These are phyloP conservation scores for Cossypha heuglini DNA, from an alignment of 2,797 vertebrate genomes.

Conservation along the genomic window DNA sequence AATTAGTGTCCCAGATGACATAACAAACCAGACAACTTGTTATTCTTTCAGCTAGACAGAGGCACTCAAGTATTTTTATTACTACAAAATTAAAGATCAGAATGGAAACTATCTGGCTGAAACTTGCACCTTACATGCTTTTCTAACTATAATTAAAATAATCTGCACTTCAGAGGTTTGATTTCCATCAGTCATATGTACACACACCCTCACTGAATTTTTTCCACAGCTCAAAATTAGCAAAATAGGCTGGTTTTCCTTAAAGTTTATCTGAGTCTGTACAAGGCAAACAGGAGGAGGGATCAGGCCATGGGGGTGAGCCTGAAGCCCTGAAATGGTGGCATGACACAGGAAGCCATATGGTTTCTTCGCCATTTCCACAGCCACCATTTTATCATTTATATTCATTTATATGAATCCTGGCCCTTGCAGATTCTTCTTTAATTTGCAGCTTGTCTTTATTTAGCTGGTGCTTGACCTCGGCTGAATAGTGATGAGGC, in stretches of 20 bases:
- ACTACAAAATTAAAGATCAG: background rate
- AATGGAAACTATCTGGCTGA: conserved; percentile 12
- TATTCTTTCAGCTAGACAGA: background rate
- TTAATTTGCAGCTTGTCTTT: background rate
- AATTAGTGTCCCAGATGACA: background rate
- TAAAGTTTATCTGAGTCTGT: background rate
- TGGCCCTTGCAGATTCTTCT: background rate
- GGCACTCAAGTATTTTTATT: background rate
- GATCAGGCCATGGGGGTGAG: background rate
- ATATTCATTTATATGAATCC: background rate
- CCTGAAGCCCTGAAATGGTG: background rate
- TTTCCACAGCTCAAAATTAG: background rate
- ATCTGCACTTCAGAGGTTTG: conserved; percentile 28
- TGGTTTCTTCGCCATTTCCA: background rate
- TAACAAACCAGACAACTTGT: background rate
- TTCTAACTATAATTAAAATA: conserved; percentile 39
- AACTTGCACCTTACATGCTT: background rate
- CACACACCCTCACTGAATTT: background rate
- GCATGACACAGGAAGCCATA: background rate
- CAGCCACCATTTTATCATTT: background rate
- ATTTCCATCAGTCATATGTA: background rate
- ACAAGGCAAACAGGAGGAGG: background rate
- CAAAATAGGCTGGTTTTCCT: background rate
- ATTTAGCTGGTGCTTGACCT: background rate
- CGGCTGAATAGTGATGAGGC: background rate